phyloP scores from a whole-genome alignment of 2,888 invertebrate species.

The Dryomyza anilis region DNA sequence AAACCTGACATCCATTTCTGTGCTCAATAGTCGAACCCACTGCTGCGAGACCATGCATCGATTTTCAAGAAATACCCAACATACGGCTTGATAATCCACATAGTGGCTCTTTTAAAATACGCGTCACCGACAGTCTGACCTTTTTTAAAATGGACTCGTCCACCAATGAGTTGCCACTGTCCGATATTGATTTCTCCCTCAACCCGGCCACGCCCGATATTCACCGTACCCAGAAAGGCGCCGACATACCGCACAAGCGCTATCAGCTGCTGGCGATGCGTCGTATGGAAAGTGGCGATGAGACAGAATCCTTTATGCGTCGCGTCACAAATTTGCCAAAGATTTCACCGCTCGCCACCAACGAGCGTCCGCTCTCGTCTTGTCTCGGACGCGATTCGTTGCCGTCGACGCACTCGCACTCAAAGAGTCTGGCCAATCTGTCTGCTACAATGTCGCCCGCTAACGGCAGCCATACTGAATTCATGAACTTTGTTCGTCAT shows the following conservation, averaged over 20 bases:
- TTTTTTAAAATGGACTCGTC: slow-evolving; percentile 64
- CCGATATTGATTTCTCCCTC: slow-evolving; percentile 65
- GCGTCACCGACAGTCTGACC: slow-evolving; percentile 51
- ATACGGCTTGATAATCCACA: slow-evolving; percentile 34
- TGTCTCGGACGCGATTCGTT: too few species aligned
- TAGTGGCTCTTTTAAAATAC: slow-evolving; percentile 47
- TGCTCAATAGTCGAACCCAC: background rate
- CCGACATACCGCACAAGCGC: slow-evolving; percentile 26
- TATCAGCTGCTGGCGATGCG: slow-evolving; percentile 43
- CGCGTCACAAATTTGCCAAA: slow-evolving; percentile 53
- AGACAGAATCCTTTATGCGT: slow-evolving; percentile 42
- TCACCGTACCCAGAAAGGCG: slow-evolving; percentile 18
- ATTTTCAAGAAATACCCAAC: slow-evolving; percentile 42
- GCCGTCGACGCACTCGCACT: slow-evolving; percentile 36
- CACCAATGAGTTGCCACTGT: slow-evolving; percentile 73
- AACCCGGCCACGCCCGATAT: slow-evolving; percentile 57
- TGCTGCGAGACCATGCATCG: slow-evolving; percentile 19
- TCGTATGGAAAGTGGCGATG: slow-evolving; percentile 49
- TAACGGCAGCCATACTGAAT: slow-evolving; percentile 14
- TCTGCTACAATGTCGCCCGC: slow-evolving; percentile 19
- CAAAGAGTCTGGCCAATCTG: slow-evolving; percentile 39
- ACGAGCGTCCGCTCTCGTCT: slow-evolving; percentile 59
- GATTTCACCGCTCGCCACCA: slow-evolving; percentile 63
- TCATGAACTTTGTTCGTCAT: background rate
- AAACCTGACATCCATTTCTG: background rate